Evolutionary conservation across 2,888 invertebrate genomes (phyloP).

Genomic region (Gerris lacustris): DNA sequence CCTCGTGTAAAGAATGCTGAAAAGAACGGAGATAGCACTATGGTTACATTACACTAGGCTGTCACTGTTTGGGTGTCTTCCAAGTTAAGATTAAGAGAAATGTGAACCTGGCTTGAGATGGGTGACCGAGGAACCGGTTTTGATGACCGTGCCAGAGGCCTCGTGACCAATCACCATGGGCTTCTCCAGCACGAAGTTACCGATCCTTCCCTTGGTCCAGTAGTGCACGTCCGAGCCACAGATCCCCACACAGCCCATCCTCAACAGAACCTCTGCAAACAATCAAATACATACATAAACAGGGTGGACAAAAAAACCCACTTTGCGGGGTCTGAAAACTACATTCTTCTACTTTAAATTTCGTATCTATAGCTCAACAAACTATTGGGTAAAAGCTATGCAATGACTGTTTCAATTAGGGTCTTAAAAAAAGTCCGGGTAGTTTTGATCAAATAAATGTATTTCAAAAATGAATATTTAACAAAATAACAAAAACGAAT

Average conservation of each 20-base stretch:
- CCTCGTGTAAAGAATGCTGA: too few species aligned
- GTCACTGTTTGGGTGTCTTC: too few species aligned
- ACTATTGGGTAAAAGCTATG: too few species aligned
- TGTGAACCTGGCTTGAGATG: conserved; percentile 47
- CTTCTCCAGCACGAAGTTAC: conserved; percentile 66
- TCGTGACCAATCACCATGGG: conserved; percentile 97
- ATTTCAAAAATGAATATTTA: too few species aligned
- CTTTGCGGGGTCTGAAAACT: not conserved
- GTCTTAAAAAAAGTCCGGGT: too few species aligned
- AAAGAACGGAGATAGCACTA: too few species aligned
- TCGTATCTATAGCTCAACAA: too few species aligned
- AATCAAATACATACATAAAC: conserved; percentile 12
- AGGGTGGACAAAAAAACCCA: conserved; percentile 18
- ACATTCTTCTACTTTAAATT: too few species aligned
- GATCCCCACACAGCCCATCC: conserved; percentile 89
- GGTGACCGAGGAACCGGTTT: conserved; percentile 60
- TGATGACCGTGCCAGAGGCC: conserved; percentile 64
- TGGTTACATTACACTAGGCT: too few species aligned
- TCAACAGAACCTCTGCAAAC: conserved; percentile 65
- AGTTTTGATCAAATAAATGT: too few species aligned
- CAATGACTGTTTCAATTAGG: too few species aligned
- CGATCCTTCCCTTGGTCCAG: conserved; percentile 70
- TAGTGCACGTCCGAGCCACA: conserved; percentile 96
- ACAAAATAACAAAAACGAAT: conserved; percentile 8
- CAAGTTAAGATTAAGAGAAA: too few species aligned